Conservation (phyloP, 2,888 invertebrate genomes). For the Caenorhabditis sp. region DNA sequence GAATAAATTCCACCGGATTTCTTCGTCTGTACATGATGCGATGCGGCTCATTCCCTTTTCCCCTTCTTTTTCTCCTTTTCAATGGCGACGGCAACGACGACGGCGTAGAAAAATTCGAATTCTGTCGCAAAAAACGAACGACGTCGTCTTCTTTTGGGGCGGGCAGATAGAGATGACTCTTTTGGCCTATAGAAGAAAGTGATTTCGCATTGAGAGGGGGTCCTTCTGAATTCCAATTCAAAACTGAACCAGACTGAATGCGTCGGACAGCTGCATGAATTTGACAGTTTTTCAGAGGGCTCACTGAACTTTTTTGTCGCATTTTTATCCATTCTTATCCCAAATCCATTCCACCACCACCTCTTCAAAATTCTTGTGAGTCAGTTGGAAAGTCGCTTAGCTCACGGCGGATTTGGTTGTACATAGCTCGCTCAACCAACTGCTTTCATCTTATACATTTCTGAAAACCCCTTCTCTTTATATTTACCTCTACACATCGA, state of each 20-base stretch:
- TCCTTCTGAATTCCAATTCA: constrained; percentile 6
- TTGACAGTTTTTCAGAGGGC: constrained; percentile 45
- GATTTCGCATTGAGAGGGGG: constrained; percentile 3
- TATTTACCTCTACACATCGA: constrained; percentile 21
- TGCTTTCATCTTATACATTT: constrained; percentile 18
- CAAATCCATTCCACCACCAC: no score
- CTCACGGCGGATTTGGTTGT: constrained; percentile 24
- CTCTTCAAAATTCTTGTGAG: constrained; percentile 35
- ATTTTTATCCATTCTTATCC: no score
- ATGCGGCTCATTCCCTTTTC: constrained; percentile 32
- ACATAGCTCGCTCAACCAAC: no score
- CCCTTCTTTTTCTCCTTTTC: constrained; percentile 23
- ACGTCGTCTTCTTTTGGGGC: constrained; percentile 33
- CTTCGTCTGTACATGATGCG: constrained; percentile 48
- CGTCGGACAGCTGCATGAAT: constrained; percentile 42
- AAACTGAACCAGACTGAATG: constrained; percentile 26
- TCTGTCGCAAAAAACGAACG: constrained; percentile 50
- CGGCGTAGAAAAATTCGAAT: constrained; percentile 6
- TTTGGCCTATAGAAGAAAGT: background rate
- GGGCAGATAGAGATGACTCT: constrained; percentile 4
- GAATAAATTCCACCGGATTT: constrained; percentile 47
- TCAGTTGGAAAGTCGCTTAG: constrained; percentile 44
- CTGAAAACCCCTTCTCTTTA: constrained; percentile 13
- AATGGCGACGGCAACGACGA: no score
- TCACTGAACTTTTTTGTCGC: constrained; percentile 42